Conservation (phyloP, 2,888 invertebrate species). For the Caenorhabditis becei region DNA sequence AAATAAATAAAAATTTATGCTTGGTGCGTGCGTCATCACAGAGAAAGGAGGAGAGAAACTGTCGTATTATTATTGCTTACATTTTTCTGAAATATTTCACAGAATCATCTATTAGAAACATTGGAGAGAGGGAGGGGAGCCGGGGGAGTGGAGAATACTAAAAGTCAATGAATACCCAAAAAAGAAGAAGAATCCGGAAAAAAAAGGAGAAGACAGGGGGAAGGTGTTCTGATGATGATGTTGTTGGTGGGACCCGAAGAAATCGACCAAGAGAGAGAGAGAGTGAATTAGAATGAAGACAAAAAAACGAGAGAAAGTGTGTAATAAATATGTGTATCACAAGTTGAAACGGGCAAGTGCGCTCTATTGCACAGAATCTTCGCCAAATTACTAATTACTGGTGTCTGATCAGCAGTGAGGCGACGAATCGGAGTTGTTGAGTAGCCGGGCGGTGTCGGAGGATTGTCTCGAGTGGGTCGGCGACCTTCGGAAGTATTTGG, state of each 20-base stretch:
- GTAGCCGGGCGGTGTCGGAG: slow-evolving; percentile 67
- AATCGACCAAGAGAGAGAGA: slow-evolving; percentile 28
- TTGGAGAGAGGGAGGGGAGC: not conserved
- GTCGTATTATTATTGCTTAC: slow-evolving; percentile 3
- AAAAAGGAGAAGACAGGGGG: not conserved
- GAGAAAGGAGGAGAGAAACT: not conserved
- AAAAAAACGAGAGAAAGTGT: slow-evolving; percentile 28
- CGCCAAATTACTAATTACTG: too few species aligned
- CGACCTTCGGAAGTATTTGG: slow-evolving; percentile 65
- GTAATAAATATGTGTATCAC: slow-evolving; percentile 38
- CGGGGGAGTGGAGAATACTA: not conserved
- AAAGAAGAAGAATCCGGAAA: slow-evolving; percentile 11
- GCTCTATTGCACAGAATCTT: not conserved
- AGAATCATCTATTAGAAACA: not conserved
- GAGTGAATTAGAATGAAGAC: slow-evolving; percentile 4
- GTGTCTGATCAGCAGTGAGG: slow-evolving; percentile 49
- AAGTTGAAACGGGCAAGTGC: not conserved
- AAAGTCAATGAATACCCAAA: slow-evolving; percentile 26
- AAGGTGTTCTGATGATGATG: slow-evolving; percentile 13
- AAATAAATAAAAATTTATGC: slow-evolving; percentile 39
- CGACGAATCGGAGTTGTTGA: slow-evolving; percentile 45
- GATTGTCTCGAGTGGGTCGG: slow-evolving; percentile 65
- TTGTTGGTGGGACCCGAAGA: slow-evolving; percentile 13
- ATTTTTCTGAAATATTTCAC: not conserved
- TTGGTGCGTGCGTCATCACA: slow-evolving; percentile 29